phyloP scores from a whole-genome alignment of 2,888 invertebrate species.

The Drosophila conformis region DNA sequence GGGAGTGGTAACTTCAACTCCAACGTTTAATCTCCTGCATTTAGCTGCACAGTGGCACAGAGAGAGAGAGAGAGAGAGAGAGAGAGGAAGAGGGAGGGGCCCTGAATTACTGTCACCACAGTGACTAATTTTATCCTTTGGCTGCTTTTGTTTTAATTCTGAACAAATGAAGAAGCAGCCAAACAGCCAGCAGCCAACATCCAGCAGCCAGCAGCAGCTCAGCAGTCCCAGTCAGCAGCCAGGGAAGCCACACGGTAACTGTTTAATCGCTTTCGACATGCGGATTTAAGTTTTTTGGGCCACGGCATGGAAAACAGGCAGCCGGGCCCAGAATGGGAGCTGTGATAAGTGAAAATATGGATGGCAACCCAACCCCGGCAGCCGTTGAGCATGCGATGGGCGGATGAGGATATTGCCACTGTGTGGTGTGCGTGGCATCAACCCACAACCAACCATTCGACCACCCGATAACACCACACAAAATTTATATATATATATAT shows the following conservation, averaged over 20 bases:
- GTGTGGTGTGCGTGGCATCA: slow-evolving; percentile 35
- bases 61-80: neutral
- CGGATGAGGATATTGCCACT: slow-evolving; percentile 67
- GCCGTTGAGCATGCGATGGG: slow-evolving; percentile 26
- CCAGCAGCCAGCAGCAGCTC: slow-evolving; percentile 18
- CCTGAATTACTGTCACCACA: slow-evolving; percentile 74
- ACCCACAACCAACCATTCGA: slow-evolving; percentile 18
- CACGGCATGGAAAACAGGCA: slow-evolving; percentile 48
- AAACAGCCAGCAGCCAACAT: slow-evolving; percentile 16
- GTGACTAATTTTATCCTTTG: slow-evolving; percentile 82
- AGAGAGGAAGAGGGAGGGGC: neutral
- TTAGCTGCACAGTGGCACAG: slow-evolving; percentile 30
- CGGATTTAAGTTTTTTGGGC: slow-evolving; percentile 83
- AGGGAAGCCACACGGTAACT: slow-evolving; percentile 58
- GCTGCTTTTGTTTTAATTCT: slow-evolving; percentile 76
- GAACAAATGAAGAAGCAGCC: slow-evolving; percentile 65
- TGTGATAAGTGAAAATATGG: slow-evolving; percentile 77
- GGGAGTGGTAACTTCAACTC: slow-evolving; percentile 28
- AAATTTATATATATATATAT: neutral
- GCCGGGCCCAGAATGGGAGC: slow-evolving; percentile 28
- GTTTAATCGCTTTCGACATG: slow-evolving; percentile 85
- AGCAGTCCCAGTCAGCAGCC: slow-evolving; percentile 6
- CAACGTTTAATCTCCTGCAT: slow-evolving; percentile 46
- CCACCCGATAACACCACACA: slow-evolving; percentile 71
- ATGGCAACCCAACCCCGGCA: slow-evolving; percentile 40